Percentiles rank a stretch among this genome's conserved stretches.
Conservation (phyloP, 2,888 invertebrate species). For the Pseudeuparius sepicola region DNA sequence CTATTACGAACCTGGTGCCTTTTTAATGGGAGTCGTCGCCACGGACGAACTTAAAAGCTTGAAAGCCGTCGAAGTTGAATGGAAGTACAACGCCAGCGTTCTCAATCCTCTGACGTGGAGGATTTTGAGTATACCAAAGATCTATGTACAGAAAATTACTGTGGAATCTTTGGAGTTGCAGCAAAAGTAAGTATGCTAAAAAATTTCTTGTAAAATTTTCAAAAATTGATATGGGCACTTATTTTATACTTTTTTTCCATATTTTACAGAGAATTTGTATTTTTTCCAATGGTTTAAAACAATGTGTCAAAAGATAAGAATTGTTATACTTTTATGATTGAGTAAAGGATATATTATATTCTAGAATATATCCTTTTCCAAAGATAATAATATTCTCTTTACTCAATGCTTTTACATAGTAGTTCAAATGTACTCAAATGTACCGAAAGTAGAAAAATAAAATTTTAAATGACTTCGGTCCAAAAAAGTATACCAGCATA, state of each 20-base stretch:
- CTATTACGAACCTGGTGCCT: constrained; percentile 40
- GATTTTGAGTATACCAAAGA: constrained; percentile 59
- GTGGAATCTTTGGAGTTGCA: constrained; percentile 64
- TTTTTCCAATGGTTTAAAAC: too few species aligned
- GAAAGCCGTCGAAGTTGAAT: constrained; percentile 59
- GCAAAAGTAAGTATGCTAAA: constrained; percentile 44
- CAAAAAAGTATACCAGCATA: too few species aligned
- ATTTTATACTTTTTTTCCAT: constrained; percentile 8
- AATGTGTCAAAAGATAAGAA: too few species aligned
- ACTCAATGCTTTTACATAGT: too few species aligned
- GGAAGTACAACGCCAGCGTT: constrained; percentile 68
- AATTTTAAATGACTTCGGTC: too few species aligned
- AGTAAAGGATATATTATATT: too few species aligned
- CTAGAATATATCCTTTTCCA: too few species aligned
- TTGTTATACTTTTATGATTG: too few species aligned
- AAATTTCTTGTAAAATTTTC: constrained; percentile 3
- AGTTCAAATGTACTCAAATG: too few species aligned
- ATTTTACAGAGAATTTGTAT: too few species aligned
- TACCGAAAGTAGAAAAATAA: too few species aligned
- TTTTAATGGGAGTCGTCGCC: constrained; percentile 57
- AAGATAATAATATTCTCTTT: too few species aligned
- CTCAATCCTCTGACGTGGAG: constrained; percentile 81
- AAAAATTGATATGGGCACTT: background rate
- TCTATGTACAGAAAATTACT: constrained; percentile 61
- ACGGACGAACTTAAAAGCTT: constrained; percentile 58